Evolutionary conservation across 2,113 vertebrate genomes (phyloP).

Genomic region (Pampusana beccarii): DNA sequence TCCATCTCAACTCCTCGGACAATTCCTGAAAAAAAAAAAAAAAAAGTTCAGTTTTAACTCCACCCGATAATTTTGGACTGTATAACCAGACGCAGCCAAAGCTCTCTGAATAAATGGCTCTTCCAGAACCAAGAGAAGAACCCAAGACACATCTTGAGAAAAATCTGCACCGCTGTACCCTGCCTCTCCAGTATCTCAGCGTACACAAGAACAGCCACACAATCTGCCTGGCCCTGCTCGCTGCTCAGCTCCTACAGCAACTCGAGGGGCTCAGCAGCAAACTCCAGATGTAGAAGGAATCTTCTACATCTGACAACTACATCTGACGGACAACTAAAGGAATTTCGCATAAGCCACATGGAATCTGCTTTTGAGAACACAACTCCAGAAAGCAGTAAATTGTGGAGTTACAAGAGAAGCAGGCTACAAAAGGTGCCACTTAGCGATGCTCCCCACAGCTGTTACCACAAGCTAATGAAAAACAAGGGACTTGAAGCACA

Average conservation of each 20-base stretch:
- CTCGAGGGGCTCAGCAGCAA: rapidly evolving
- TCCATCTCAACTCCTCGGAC: constrained; percentile 89
- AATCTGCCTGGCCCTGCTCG: rapidly evolving
- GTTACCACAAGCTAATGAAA: neutral
- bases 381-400: neutral
- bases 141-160: neutral
- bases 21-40: constrained; percentile 76
- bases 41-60: neutral
- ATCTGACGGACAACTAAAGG: neutral
- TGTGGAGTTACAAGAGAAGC: neutral
- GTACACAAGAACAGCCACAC: rapidly evolving
- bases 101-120: neutral
- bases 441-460: neutral
- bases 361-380: rapidly evolving
- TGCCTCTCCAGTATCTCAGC: neutral
- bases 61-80: rapidly evolving
- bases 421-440: rapidly evolving
- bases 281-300: too few relatives aligned
- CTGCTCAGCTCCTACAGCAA: too few relatives aligned
- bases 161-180: too few relatives aligned
- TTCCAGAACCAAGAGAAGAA: too few relatives aligned
- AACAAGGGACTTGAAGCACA: neutral
- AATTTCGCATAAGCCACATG: neutral
- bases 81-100: rapidly evolving
- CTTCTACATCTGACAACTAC: too few relatives aligned